Percentiles rank a stretch among this genome's conserved stretches.
phyloP scores from a whole-genome alignment of 2,113 vertebrate species.

The Atherinomorus stipes region DNA sequence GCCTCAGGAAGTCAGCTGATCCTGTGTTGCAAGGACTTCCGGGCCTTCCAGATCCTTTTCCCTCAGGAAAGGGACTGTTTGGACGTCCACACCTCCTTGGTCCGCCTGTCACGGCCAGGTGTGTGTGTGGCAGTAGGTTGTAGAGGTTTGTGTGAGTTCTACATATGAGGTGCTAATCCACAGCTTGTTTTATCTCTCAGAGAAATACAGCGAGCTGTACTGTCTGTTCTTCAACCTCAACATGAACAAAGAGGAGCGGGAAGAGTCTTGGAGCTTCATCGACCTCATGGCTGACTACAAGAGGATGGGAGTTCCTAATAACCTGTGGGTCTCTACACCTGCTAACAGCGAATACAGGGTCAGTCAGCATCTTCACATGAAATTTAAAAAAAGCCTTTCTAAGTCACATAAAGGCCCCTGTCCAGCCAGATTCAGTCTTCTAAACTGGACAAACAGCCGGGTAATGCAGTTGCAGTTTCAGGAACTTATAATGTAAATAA shows the following conservation, averaged over 20 bases:
- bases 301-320: slow-evolving; percentile 93
- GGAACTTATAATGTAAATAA: too few species aligned
- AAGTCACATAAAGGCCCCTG: too few species aligned
- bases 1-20: slow-evolving; percentile 90
- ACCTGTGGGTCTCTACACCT: slow-evolving; percentile 89
- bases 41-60: slow-evolving; percentile 89
- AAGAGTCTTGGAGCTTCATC: slow-evolving; percentile 91
- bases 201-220: slow-evolving; percentile 94
- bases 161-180: too few species aligned
- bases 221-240: slow-evolving; percentile 97
- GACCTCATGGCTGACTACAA: slow-evolving; percentile 88
- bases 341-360: slow-evolving; percentile 94
- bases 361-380: slow-evolving; percentile 53
- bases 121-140: slow-evolving; percentile 55
- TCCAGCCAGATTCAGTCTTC: too few species aligned
- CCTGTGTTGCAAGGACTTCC: slow-evolving; percentile 95
- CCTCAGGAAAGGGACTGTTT: slow-evolving; percentile 92
- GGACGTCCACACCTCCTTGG: slow-evolving; percentile 89
- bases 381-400: too few species aligned
- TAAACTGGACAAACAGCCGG: too few species aligned
- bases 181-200: slow-evolving; percentile 65
- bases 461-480: too few species aligned
- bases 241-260: slow-evolving; percentile 89
- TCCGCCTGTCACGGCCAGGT: slow-evolving; percentile 93
- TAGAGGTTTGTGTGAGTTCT: rapidly evolving